These are phyloP conservation scores for Resseliella maxima DNA, from an alignment of 2,888 invertebrate species.

Conservation along the genomic window DNA sequence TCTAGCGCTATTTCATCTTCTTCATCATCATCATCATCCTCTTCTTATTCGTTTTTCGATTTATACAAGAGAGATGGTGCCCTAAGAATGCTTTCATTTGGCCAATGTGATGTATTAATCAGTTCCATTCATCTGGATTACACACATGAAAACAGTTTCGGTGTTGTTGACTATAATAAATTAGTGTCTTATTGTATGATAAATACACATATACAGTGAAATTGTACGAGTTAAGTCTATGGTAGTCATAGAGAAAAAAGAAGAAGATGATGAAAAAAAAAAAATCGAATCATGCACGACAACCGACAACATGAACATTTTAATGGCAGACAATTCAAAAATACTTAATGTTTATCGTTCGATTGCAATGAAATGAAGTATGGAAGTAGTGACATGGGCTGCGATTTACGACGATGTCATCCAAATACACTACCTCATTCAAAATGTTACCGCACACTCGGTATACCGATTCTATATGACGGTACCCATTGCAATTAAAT, in stretches of 20 bases:
- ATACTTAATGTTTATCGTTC: constrained; percentile 44
- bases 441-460: too few species aligned
- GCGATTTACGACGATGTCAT: background rate
- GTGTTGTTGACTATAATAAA: constrained; percentile 22
- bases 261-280: background rate
- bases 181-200: constrained; percentile 21
- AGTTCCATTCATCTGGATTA: constrained; percentile 31
- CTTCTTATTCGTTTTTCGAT: background rate
- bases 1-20: background rate
- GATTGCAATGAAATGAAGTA: constrained; percentile 44
- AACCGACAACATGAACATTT: constrained; percentile 49
- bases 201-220: background rate
- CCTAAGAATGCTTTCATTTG: background rate
- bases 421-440: too few species aligned
- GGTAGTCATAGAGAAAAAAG: background rate
- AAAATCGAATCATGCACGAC: constrained; percentile 32
- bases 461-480: background rate
- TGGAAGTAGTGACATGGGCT: constrained; percentile 13
- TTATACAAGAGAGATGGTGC: background rate
- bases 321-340: constrained; percentile 51
- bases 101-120: background rate
- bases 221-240: background rate
- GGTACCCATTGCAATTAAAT: background rate
- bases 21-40: too few species aligned
- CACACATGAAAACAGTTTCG: constrained; percentile 13